Conservation (phyloP, 2,797 vertebrate species). For the Varecia variegata region DNA sequence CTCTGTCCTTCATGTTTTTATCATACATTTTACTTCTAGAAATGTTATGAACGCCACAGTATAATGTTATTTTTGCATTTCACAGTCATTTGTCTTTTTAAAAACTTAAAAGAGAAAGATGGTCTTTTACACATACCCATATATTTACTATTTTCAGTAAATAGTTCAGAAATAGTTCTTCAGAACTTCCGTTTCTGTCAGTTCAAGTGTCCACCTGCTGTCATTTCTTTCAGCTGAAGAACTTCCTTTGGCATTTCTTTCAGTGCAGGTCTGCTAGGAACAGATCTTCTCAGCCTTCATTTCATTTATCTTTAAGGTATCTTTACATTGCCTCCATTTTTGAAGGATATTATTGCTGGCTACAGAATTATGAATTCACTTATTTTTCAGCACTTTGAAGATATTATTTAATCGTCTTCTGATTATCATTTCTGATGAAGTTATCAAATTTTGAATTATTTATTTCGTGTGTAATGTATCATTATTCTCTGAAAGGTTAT, state of each 20-base stretch:
- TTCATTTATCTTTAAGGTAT: background rate
- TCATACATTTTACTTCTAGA: background rate
- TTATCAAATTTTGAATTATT: background rate
- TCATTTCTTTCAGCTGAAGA: background rate
- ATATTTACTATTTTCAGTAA: no score
- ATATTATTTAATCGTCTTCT: background rate
- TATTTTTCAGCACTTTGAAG: background rate
- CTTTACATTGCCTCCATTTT: background rate
- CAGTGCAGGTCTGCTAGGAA: background rate
- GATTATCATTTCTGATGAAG: background rate
- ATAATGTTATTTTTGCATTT: background rate
- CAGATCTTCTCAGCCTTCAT: background rate
- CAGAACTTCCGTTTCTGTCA: no score
- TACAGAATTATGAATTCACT: background rate
- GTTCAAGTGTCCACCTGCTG: accelerated
- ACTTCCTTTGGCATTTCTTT: background rate
- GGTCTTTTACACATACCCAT: accelerated
- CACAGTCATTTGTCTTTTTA: background rate
- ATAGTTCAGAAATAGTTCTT: no score
- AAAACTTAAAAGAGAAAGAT: background rate
- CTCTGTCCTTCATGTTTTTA: background rate
- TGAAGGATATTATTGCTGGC: background rate
- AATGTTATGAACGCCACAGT: background rate
- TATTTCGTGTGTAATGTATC: background rate
- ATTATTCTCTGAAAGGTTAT: background rate